Percentiles rank a stretch among this genome's conserved stretches.
Conservation (phyloP, 2,113 vertebrate genomes). For the Lophius piscatorius region DNA sequence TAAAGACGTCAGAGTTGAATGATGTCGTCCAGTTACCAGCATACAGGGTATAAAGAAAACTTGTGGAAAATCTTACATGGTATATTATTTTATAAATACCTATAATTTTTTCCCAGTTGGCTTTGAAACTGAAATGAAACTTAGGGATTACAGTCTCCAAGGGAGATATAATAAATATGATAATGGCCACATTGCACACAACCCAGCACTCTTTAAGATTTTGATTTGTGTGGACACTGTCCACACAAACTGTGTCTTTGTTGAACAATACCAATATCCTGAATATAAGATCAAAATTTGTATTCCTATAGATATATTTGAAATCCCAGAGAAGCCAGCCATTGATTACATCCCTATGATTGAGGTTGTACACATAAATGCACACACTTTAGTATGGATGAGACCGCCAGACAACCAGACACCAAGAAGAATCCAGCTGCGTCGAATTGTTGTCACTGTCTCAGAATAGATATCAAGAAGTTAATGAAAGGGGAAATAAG, state of each 20-base stretch:
- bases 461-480: conserved; percentile 44
- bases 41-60: conserved; percentile 37
- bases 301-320: no score
- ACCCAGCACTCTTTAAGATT: no score
- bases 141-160: no score
- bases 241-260: no score
- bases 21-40: conserved; percentile 38
- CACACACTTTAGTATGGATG: background rate
- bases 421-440: conserved; percentile 35
- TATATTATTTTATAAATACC: conserved; percentile 48
- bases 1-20: conserved; percentile 37
- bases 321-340: conserved; percentile 47
- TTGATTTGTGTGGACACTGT: no score
- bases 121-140: no score
- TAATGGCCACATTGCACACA: no score
- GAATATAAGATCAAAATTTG: no score
- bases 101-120: no score
- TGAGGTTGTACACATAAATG: conserved; percentile 11
- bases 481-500: conserved; percentile 43
- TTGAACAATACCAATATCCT: no score
- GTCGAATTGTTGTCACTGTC: conserved; percentile 19
- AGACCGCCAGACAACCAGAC: conserved; percentile 41
- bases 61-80: conserved; percentile 25
- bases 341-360: conserved; percentile 44
- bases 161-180: no score